Conservation (phyloP, 1,140 invertebrate species). For the Centruroides sculpturatus region DNA sequence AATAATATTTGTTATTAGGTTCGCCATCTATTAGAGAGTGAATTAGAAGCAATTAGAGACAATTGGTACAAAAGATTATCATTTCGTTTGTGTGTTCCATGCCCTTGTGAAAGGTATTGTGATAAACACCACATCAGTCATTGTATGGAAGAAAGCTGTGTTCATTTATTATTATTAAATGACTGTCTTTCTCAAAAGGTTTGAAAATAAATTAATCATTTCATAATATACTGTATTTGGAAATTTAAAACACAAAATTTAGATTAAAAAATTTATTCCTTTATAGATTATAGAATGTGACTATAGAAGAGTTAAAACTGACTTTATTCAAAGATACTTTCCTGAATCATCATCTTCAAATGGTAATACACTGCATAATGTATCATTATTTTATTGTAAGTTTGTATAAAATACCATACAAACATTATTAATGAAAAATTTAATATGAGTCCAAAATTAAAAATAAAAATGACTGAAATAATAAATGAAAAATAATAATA, state of each 20-base stretch:
- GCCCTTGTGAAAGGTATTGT: conserved; percentile 30
- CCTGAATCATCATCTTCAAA: conserved; percentile 17
- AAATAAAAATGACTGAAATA: no score
- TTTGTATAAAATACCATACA: no score
- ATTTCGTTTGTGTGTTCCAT: conserved; percentile 27
- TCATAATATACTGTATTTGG: no score
- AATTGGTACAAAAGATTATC: conserved; percentile 31
- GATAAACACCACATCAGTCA: conserved; percentile 22
- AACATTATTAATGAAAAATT: no score
- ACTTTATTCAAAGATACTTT: conserved; percentile 28
- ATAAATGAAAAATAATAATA: no score
- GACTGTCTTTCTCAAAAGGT: conserved; percentile 34
- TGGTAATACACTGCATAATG: not conserved
- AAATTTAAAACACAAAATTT: no score
- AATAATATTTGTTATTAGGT: conserved; percentile 20
- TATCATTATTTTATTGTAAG: no score
- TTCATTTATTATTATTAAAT: conserved; percentile 33
- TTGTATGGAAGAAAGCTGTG: conserved; percentile 26
- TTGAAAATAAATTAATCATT: not conserved
- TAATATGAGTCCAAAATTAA: no score
- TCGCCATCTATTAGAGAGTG: conserved; percentile 31
- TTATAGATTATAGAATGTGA: conserved; percentile 31
- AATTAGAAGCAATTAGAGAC: conserved; percentile 27
- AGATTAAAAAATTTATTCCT: no score
- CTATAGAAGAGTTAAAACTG: conserved; percentile 31